phyloP scores from a whole-genome alignment of 2,113 vertebrate genomes.

The Ranitomeya variabilis region DNA sequence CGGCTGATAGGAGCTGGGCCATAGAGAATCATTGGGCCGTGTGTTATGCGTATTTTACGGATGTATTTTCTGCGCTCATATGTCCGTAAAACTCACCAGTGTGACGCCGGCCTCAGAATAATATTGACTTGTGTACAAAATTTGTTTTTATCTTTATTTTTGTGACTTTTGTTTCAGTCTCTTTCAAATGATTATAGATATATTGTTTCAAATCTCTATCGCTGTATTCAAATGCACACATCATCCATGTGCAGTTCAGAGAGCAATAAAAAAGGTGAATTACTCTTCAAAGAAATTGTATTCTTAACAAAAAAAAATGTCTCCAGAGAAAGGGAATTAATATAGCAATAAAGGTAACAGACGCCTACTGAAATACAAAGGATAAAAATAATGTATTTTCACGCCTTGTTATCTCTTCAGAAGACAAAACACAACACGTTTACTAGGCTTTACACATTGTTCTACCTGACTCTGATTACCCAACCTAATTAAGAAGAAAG shows the following conservation, averaged over 20 bases:
- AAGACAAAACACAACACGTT: conserved; percentile 23
- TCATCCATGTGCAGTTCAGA: conserved; percentile 15
- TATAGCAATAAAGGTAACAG: conserved; percentile 43
- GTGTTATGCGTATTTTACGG: no score
- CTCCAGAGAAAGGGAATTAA: conserved; percentile 44
- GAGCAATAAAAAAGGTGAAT: conserved; percentile 17
- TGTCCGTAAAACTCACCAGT: no score
- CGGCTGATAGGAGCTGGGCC: no score
- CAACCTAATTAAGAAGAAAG: conserved; percentile 39
- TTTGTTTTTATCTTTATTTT: neutral
- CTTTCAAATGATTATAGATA: neutral
- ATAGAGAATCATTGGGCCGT: no score
- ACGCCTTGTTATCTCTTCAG: conserved; percentile 39
- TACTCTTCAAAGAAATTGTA: conserved; percentile 32
- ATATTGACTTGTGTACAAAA: neutral
- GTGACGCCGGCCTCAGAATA: no score
- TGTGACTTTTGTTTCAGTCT: neutral
- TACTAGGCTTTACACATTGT: conserved; percentile 26
- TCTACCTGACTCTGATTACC: conserved; percentile 35
- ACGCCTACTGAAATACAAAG: conserved; percentile 19
- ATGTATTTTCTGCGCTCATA: no score
- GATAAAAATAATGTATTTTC: conserved; percentile 21
- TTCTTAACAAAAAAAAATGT: conserved; percentile 12
- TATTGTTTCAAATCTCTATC: neutral
- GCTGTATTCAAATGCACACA: neutral